A percentile compares a stretch with the other conserved stretches of the same genome.
phyloP scores from a whole-genome alignment of 2,888 invertebrate genomes.

The Pachycephus smyrnensis region DNA sequence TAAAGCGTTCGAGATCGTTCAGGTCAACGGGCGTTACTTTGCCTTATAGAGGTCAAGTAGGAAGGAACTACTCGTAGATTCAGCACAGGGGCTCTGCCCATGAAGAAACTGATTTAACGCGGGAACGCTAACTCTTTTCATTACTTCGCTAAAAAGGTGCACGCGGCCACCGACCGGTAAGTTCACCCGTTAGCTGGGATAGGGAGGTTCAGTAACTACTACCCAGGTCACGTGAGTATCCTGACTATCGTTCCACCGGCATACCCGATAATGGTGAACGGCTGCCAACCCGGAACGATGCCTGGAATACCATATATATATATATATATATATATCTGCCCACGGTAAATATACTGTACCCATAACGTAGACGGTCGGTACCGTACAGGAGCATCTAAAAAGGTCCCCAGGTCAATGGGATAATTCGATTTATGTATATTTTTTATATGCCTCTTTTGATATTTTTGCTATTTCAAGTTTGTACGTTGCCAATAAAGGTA shows the following conservation, averaged over 20 bases:
- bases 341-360: not conserved
- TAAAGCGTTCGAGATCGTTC: constrained; percentile 15
- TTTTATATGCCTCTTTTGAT: not conserved
- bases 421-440: not conserved
- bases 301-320: not conserved
- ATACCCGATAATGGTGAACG: constrained; percentile 5
- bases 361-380: not conserved
- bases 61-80: constrained; percentile 19
- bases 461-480: not conserved
- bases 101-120: constrained; percentile 15
- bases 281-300: not conserved
- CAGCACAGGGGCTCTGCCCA: constrained; percentile 10
- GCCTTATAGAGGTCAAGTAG: constrained; percentile 26
- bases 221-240: constrained; percentile 23
- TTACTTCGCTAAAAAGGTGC: constrained; percentile 22
- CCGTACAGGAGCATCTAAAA: not conserved
- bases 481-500: not conserved
- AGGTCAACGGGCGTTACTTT: constrained; percentile 30
- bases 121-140: constrained; percentile 19
- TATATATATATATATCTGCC: not conserved
- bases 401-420: not conserved
- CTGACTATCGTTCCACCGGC: constrained; percentile 9
- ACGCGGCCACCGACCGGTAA: not conserved
- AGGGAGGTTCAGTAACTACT: constrained; percentile 23
- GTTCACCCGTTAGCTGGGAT: constrained; percentile 14